Conservation (phyloP, 2,797 vertebrate species). For the Protosalanx chinensis region DNA sequence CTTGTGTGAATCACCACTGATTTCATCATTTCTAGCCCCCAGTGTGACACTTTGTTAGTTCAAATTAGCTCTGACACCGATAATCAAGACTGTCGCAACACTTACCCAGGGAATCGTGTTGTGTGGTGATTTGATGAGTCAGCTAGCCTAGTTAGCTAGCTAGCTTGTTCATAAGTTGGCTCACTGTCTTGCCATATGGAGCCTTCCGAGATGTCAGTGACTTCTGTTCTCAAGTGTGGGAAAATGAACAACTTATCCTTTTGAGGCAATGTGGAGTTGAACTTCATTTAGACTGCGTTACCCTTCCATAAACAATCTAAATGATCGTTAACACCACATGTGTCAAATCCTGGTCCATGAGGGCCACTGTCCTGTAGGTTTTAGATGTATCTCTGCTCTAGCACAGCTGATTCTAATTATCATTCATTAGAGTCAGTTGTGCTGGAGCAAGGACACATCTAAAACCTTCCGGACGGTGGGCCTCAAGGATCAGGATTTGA, state of each 20-base stretch:
- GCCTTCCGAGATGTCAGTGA: constrained; percentile 19
- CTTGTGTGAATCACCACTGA: constrained; percentile 8
- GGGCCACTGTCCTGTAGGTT: no score
- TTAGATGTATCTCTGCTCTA: no score
- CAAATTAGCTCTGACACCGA: constrained; percentile 12
- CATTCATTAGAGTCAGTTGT: no score
- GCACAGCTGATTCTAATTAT: no score
- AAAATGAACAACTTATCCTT: constrained; percentile 34
- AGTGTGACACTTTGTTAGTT: constrained; percentile 17
- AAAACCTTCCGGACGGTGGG: no score
- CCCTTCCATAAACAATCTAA: constrained; percentile 31
- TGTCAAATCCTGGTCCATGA: no score
- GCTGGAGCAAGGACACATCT: no score
- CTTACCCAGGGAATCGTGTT: constrained; percentile 9
- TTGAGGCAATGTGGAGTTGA: constrained; percentile 22
- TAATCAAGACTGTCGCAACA: constrained; percentile 12
- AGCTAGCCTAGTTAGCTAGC: constrained; percentile 8
- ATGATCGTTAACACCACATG: neutral
- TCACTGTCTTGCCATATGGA: constrained; percentile 25
- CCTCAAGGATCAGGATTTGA: no score
- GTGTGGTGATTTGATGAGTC: constrained; percentile 19
- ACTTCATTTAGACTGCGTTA: constrained; percentile 22
- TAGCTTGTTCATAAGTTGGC: constrained; percentile 22
- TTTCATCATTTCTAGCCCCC: neutral
- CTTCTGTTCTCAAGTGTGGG: constrained; percentile 14